phyloP scores from a whole-genome alignment of 2,113 vertebrate genomes.

The Capricornis sumatraensis region DNA sequence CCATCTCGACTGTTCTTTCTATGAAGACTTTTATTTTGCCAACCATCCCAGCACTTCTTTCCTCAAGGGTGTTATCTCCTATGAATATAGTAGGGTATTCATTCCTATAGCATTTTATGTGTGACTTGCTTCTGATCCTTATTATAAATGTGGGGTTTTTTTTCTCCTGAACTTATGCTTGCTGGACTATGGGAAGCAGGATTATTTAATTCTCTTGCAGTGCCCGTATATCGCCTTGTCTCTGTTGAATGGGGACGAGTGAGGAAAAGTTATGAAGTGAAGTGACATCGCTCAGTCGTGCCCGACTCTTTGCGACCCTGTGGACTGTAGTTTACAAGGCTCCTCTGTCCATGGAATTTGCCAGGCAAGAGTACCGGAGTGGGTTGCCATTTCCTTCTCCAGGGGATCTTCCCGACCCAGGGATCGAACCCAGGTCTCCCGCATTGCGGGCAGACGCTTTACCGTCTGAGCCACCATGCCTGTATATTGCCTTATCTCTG shows the following conservation, averaged over 20 bases:
- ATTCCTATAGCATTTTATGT: not conserved
- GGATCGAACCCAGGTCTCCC: no score
- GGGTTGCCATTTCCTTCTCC: no score
- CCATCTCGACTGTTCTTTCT: not conserved
- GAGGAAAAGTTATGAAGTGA: not conserved
- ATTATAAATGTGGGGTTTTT: not conserved
- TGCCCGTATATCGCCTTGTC: not conserved
- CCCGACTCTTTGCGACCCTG: no score
- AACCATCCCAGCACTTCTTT: not conserved
- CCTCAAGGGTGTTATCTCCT: not conserved
- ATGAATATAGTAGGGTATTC: not conserved
- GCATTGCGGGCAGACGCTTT: no score
- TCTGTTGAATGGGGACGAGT: not conserved
- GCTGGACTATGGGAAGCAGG: not conserved
- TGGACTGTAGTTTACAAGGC: no score
- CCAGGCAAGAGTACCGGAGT: no score
- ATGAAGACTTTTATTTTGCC: not conserved
- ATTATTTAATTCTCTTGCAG: not conserved
- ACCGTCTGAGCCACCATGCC: not conserved
- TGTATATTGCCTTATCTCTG: not conserved
- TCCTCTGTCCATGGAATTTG: no score
- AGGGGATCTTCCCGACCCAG: no score
- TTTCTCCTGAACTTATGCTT: not conserved
- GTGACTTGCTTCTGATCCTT: conserved; percentile 15
- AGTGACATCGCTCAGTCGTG: no score